Evolutionary conservation across 2,113 vertebrate genomes (phyloP).

Genomic region (Benitochromis conjunctus): DNA sequence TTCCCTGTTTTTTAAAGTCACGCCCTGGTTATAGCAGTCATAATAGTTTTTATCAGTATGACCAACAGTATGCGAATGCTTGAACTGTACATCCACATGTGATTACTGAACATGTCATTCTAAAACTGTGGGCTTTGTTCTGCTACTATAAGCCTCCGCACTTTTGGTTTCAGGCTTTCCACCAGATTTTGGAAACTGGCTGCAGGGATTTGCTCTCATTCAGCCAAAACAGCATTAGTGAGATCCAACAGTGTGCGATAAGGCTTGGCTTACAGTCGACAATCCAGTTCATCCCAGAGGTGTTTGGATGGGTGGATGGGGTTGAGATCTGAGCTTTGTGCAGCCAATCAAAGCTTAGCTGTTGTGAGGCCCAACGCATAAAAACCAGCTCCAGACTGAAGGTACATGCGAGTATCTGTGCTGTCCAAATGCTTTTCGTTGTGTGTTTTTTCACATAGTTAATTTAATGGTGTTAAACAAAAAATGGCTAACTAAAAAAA

Average conservation of each 20-base stretch:
- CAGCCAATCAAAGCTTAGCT: neutral
- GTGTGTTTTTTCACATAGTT: neutral
- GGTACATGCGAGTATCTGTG: neutral
- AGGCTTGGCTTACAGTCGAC: neutral
- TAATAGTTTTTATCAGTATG: neutral
- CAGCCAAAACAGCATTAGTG: neutral
- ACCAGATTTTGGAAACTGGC: neutral
- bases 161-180: neutral
- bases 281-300: neutral
- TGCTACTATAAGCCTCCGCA: neutral
- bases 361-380: neutral
- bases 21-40: neutral
- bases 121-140: neutral
- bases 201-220: neutral
- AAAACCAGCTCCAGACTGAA: neutral
- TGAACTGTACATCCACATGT: neutral
- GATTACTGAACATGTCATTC: neutral
- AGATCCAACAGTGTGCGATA: neutral
- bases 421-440: neutral
- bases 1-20: neutral
- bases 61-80: neutral
- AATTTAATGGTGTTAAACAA: neutral
- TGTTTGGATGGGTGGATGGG: neutral
- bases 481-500: rapidly evolving
- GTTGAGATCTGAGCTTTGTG: neutral